Evolutionary conservation across 1,140 invertebrate genomes (phyloP).

Genomic region (Drosophila asahinai): DNA sequence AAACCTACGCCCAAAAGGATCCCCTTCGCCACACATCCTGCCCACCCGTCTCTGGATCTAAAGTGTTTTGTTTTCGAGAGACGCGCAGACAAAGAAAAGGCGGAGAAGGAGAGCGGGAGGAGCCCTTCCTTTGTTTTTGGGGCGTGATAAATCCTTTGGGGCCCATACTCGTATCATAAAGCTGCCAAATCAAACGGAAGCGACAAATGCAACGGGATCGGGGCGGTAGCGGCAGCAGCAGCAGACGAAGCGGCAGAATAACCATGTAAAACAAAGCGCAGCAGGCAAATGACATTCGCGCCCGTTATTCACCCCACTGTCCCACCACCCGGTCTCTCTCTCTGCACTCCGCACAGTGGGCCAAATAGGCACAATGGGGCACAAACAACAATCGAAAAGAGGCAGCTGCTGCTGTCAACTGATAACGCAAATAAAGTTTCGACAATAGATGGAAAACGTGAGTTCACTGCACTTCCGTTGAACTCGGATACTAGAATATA

Average conservation of each 20-base stretch:
- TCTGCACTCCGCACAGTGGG: conserved; percentile 33
- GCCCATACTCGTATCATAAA: conserved; percentile 57
- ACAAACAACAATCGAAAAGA: neutral
- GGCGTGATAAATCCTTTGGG: conserved; percentile 67
- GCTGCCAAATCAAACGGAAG: conserved; percentile 76
- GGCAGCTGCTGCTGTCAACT: conserved; percentile 43
- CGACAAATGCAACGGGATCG: conserved; percentile 52
- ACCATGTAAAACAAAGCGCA: conserved; percentile 32
- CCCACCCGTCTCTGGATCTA: neutral
- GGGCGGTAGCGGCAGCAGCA: neutral
- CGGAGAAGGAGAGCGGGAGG: neutral
- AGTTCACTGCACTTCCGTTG: conserved; percentile 47
- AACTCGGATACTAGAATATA: conserved; percentile 10
- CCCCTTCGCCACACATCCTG: neutral
- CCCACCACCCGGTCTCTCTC: neutral
- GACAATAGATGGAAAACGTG: conserved; percentile 26
- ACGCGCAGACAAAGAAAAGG: neutral
- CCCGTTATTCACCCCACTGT: conserved; percentile 6
- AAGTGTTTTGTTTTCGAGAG: conserved; percentile 16
- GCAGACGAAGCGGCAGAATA: conserved; percentile 17
- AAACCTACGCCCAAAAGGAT: neutral
- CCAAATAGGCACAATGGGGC: conserved; percentile 19
- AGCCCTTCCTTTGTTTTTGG: conserved; percentile 46
- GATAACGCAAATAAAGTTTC: conserved; percentile 46
- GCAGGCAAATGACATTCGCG: conserved; percentile 52